Percentiles rank a stretch among this genome's conserved stretches.
phyloP scores from a whole-genome alignment of 92 coral and sea anemone genomes.

The Chrysogorgia sp. region DNA sequence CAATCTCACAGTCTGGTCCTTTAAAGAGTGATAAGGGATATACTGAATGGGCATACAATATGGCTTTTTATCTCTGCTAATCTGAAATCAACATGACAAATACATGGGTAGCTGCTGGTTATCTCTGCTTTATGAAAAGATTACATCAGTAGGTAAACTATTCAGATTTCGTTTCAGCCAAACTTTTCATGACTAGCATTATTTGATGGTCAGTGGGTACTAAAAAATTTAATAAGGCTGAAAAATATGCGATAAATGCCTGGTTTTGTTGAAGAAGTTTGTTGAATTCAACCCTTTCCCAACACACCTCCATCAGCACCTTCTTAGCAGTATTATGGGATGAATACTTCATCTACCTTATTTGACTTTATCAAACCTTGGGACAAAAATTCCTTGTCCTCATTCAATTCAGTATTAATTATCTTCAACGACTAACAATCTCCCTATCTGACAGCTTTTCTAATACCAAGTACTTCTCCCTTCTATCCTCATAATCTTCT shows the following conservation, averaged over 20 bases:
- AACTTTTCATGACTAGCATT: not conserved
- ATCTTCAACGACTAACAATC: conserved; percentile 10
- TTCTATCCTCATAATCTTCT: conserved; percentile 33
- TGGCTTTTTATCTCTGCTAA: no score
- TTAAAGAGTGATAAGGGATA: no score
- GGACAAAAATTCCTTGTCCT: conserved; percentile 54
- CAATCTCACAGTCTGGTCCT: no score
- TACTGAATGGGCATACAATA: no score
- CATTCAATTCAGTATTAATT: conserved; percentile 15
- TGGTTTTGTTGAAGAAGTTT: conserved; percentile 62
- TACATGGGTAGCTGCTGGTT: no score
- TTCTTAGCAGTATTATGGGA: no score
- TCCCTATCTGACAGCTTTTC: conserved; percentile 9
- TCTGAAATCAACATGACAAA: no score
- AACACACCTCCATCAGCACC: conserved; percentile 57
- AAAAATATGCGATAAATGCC: conserved; percentile 4
- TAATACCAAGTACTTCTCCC: no score
- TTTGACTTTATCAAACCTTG: no score
- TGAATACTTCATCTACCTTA: no score
- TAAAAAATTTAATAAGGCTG: not conserved
- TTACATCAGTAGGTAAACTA: not conserved
- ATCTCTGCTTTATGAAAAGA: no score
- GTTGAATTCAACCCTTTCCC: conserved; percentile 72
- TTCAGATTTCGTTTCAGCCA: not conserved
- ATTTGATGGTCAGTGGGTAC: not conserved